Evolutionary conservation across 2,888 invertebrate species (phyloP).

Genomic region (Drosophila mimica): DNA sequence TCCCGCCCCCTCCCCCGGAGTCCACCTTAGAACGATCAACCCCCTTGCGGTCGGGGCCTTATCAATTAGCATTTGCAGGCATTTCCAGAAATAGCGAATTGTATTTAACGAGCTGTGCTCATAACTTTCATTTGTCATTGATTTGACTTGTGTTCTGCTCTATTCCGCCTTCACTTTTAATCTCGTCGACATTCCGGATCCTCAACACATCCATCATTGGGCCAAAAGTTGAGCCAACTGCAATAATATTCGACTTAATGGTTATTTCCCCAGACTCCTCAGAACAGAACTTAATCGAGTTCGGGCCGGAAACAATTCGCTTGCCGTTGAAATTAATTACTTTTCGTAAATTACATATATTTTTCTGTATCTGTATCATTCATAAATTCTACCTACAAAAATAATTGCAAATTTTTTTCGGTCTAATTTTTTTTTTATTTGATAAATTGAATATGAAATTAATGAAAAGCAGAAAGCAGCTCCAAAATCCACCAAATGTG

Average conservation of each 20-base stretch:
- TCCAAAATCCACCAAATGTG: background rate
- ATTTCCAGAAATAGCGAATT: conserved; percentile 29
- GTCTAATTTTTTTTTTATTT: too few species aligned
- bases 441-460: background rate
- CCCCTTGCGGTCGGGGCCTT: background rate
- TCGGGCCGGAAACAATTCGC: background rate
- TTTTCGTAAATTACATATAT: background rate
- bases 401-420: background rate
- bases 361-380: background rate
- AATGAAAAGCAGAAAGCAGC: background rate
- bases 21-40: background rate
- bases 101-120: conserved; percentile 40
- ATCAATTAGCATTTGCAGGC: conserved; percentile 42
- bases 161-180: conserved; percentile 1
- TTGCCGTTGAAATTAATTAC: background rate
- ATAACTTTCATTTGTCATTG: conserved; percentile 61
- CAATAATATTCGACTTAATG: conserved; percentile 2
- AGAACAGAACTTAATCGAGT: background rate
- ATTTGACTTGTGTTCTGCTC: conserved; percentile 3
- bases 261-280: background rate
- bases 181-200: conserved; percentile 32
- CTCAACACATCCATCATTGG: conserved; percentile 13
- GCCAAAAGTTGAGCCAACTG: conserved; percentile 16
- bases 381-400: background rate
- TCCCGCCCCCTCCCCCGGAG: too few species aligned